Evolutionary conservation across 1,140 invertebrate genomes (phyloP), one percentile per base, ranked within the genome.

Genomic region (Holcopasites calliopsidis): DNA sequence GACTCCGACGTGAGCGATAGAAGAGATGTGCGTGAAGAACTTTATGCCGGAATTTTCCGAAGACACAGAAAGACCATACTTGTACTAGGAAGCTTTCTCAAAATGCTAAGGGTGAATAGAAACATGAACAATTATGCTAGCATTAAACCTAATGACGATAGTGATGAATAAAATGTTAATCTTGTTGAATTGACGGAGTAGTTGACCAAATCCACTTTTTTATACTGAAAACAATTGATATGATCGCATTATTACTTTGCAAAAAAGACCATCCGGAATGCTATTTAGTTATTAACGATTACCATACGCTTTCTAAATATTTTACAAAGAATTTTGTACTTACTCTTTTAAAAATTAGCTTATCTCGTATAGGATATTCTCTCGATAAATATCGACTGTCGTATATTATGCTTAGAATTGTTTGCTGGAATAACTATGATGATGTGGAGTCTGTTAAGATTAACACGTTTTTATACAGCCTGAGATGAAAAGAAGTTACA

Each of bases 11-110:
- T 94, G 18, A 94, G 94, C 79, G 95, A 95, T 80, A 92, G 95
- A 78, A 95, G 95, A 82, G 94, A 95, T 64, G 91, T 96, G 64
- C 92, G 95, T 76, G 95, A 96, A 85, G 95, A 95, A 70, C 90
- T 96, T 72, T 96, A 96, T 86, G 95, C 96, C 87, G 95, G 95
- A 84, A 96, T 96, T 79, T 95, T 96, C 89, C 94, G 95, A 91
- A 93, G 95, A 77, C 95, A 96, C 90, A 93, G 95, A 62, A 93
- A 95, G 87, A 96, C 95, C 26, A 96, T 96, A 86, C 94, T 96
- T 86, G 95, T 95, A 42, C 92, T 96, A 61, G 95, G 95, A 40
- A 96, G 95, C 61, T 96, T 96, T 87, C 93, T 96, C 49, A 93
- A 95, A 72, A 96, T 96, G 95, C 90, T 96, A 76, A 94, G 94